phyloP scores from a whole-genome alignment of 2,888 invertebrate species.

The Crepidodera aurea region DNA sequence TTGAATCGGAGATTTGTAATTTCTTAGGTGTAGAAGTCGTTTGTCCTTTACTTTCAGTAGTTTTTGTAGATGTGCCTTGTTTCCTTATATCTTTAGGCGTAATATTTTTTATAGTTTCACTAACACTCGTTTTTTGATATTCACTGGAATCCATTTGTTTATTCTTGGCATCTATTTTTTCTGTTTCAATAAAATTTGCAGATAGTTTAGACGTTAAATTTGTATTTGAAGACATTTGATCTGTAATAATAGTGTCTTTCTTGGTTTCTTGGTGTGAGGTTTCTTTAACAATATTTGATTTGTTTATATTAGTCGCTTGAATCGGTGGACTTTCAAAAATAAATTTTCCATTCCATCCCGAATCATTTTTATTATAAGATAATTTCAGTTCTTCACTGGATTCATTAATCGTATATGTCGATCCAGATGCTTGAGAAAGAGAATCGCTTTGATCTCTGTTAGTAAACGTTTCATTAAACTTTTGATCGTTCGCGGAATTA shows the following conservation, averaged over 20 bases:
- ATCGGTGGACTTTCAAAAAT: slow-evolving; percentile 55
- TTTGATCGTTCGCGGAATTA: slow-evolving; percentile 19
- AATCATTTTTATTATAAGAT: slow-evolving; percentile 59
- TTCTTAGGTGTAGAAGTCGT: slow-evolving; percentile 18
- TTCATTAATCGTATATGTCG: slow-evolving; percentile 47
- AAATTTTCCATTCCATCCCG: slow-evolving; percentile 63
- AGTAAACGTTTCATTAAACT: slow-evolving; percentile 39
- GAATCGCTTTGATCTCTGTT: slow-evolving; percentile 37
- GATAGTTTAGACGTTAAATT: slow-evolving; percentile 38
- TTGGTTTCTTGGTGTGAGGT: slow-evolving; percentile 63
- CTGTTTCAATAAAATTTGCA: slow-evolving; percentile 41
- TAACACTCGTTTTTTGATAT: slow-evolving; percentile 26
- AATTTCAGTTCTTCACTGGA: slow-evolving; percentile 57
- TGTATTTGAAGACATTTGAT: slow-evolving; percentile 53
- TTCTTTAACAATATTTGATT: slow-evolving; percentile 43
- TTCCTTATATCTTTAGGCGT: slow-evolving; percentile 39
- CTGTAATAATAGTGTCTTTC: background rate
- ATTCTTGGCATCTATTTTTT: slow-evolving; percentile 38
- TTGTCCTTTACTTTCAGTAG: slow-evolving; percentile 31
- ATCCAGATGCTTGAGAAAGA: slow-evolving; percentile 25
- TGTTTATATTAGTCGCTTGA: slow-evolving; percentile 35
- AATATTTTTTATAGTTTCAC: slow-evolving; percentile 25
- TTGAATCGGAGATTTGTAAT: slow-evolving; percentile 2
- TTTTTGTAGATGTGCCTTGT: slow-evolving; percentile 49
- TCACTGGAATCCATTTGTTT: slow-evolving; percentile 29